Conservation (phyloP, 2,113 vertebrate species). For the Anguilla rostrata region DNA sequence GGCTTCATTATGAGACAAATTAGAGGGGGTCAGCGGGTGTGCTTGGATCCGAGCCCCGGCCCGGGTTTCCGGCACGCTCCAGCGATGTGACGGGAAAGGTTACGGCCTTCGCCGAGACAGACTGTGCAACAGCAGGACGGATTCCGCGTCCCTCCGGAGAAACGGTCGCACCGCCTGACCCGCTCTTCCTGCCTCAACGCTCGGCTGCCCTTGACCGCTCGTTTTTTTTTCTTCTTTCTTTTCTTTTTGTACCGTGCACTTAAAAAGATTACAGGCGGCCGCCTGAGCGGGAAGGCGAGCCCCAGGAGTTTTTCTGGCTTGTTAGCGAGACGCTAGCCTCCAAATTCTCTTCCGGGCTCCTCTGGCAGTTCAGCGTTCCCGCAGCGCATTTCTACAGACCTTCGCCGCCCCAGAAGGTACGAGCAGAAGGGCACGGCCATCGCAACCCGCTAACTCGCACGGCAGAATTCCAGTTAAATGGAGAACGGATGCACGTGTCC, state of each 20-base stretch:
- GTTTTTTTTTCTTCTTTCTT: not conserved
- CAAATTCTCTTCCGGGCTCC: not conserved
- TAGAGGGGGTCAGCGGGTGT: not conserved
- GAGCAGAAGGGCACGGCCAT: too few relatives aligned
- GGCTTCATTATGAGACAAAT: conserved; percentile 3
- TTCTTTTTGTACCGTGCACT: not conserved
- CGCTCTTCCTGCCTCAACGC: too few relatives aligned
- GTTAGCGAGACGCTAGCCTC: not conserved
- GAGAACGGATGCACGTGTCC: not conserved
- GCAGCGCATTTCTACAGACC: not conserved
- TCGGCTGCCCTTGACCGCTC: not conserved
- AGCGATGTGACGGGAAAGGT: not conserved
- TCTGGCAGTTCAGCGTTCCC: not conserved
- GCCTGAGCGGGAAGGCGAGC: not conserved
- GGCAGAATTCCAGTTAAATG: not conserved
- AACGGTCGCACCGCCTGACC: not conserved
- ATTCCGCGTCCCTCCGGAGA: not conserved
- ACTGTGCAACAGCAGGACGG: not conserved
- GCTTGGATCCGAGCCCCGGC: not conserved
- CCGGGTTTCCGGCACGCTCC: conserved; percentile 2
- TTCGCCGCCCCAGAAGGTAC: too few relatives aligned
- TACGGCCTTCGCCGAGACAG: not conserved
- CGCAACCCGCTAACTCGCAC: too few relatives aligned
- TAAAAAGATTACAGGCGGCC: not conserved
- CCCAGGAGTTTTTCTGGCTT: not conserved